Evolutionary conservation across 2,113 vertebrate species (phyloP).

Genomic region (Anhinga anhinga): DNA sequence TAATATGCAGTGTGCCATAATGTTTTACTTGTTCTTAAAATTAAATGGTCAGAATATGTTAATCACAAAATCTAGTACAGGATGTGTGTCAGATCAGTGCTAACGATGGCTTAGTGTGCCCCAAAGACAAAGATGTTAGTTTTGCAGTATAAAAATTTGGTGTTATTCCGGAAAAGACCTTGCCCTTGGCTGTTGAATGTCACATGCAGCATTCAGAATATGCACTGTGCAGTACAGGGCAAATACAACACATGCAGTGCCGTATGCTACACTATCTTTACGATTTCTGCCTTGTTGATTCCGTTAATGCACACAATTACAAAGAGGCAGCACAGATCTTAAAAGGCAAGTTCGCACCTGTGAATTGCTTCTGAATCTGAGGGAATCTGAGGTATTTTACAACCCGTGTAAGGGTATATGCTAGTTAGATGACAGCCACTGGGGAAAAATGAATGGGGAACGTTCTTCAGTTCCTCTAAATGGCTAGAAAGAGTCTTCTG

Average conservation of each 20-base stretch:
- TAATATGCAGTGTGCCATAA: neutral
- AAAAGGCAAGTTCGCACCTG: neutral
- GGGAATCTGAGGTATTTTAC: neutral
- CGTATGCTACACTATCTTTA: neutral
- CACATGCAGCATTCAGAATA: neutral
- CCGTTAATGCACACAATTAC: neutral
- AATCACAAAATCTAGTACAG: neutral
- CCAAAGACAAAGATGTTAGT: neutral
- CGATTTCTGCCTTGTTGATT: neutral
- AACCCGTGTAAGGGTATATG: rapidly evolving
- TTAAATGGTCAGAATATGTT: neutral
- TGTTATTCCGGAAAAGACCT: slow-evolving; percentile 20
- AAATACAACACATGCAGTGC: neutral
- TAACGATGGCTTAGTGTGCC: neutral
- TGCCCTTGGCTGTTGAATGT: slow-evolving; percentile 26
- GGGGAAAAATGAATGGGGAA: neutral
- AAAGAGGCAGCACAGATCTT: neutral
- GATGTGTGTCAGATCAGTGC: neutral
- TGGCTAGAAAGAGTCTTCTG: neutral
- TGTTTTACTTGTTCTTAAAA: neutral
- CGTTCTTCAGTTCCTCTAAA: neutral
- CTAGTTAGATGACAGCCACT: neutral
- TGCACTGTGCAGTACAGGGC: neutral
- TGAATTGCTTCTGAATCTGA: neutral
- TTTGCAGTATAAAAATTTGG: neutral